A percentile compares a stretch with the other conserved stretches of the same genome.
Evolutionary conservation across 23 tunicate genomes (phyloP).

Genomic region (Ciona savignyi): DNA sequence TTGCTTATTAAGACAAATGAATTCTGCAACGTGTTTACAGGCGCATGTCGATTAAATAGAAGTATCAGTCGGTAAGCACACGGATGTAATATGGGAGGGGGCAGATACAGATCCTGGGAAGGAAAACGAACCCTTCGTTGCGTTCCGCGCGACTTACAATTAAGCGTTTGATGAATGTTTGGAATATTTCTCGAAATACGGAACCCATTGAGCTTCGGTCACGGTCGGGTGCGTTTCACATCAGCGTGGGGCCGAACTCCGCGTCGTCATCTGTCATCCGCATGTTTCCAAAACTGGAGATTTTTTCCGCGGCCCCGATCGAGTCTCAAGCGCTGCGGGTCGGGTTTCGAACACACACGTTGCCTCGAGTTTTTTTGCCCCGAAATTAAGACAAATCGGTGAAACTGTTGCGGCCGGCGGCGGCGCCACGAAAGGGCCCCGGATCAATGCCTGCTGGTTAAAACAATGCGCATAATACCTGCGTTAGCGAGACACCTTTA

Average conservation of each 20-base stretch:
- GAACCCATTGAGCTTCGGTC: neutral
- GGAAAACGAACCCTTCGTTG: no score
- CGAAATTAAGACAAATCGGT: neutral
- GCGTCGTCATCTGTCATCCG: neutral
- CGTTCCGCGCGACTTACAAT: neutral
- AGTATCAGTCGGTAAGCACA: no score
- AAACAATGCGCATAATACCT: no score
- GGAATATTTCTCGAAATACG: neutral
- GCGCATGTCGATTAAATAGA: no score
- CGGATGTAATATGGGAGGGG: no score
- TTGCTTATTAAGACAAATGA: no score
- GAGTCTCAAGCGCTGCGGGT: neutral
- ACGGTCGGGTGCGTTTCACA: neutral
- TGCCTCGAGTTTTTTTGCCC: neutral
- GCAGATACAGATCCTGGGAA: no score
- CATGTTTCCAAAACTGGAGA: neutral
- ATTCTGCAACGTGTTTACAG: no score
- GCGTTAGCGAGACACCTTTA: no score
- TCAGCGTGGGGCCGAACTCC: neutral
- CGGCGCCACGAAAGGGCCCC: neutral
- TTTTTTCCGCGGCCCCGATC: neutral
- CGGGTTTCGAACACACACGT: conserved; percentile 1
- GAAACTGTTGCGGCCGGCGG: neutral
- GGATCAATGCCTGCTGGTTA: neutral
- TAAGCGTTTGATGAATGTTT: neutral